A percentile compares a stretch with the other conserved stretches of the same genome.
These are phyloP conservation scores for Mustela nigripes DNA, from an alignment of 2,113 vertebrate genomes.

Conservation along the genomic window DNA sequence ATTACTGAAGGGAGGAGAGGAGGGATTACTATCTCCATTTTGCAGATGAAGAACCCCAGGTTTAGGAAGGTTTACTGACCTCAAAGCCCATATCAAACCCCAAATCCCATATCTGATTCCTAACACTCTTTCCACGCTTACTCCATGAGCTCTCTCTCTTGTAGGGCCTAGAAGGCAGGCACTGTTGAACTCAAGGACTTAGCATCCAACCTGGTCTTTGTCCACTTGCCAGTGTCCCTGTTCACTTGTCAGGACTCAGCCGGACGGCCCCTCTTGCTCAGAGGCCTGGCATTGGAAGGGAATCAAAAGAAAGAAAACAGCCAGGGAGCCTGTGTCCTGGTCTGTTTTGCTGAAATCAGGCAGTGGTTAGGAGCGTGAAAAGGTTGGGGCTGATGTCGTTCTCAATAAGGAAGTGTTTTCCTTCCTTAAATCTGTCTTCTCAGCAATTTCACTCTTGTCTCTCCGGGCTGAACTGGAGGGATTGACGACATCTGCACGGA, in stretches of 20 bases:
- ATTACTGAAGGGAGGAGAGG: neutral
- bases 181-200: neutral
- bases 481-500: neutral
- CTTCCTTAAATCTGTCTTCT: neutral
- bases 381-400: neutral
- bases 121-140: neutral
- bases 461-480: neutral
- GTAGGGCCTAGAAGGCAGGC: neutral
- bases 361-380: neutral
- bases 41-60: constrained; percentile 6
- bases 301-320: neutral
- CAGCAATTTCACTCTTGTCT: neutral
- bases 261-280: neutral
- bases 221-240: neutral
- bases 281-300: neutral
- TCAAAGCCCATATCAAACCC: neutral
- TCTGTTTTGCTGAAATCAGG: neutral
- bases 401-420: neutral
- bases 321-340: neutral
- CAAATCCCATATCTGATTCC: neutral
- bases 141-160: neutral
- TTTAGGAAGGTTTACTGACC: neutral
- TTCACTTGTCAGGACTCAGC: neutral
- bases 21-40: neutral
- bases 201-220: neutral